Evolutionary conservation across 2,797 vertebrate species (phyloP).

Genomic region (Numenius phaeopus): DNA sequence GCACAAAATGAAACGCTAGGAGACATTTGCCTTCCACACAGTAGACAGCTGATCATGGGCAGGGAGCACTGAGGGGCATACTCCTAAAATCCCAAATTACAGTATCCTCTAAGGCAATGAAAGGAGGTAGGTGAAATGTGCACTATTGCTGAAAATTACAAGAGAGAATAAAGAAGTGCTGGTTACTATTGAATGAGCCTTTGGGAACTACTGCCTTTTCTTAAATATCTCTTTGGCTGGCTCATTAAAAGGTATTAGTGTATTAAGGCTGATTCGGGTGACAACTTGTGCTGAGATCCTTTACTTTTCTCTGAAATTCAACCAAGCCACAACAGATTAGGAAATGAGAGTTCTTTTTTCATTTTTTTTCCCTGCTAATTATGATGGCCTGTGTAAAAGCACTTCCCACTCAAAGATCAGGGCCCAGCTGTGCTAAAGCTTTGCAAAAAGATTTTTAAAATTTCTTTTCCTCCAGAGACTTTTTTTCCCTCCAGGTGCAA

Average conservation of each 20-base stretch:
- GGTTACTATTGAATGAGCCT: background rate
- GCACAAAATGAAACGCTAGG: background rate
- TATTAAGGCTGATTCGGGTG: background rate
- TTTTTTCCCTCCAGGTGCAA: background rate
- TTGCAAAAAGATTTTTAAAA: background rate
- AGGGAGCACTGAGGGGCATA: rapidly evolving
- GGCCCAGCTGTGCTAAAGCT: background rate
- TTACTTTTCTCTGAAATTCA: background rate
- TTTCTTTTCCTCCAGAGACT: background rate
- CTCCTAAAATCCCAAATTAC: background rate
- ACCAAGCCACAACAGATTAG: background rate
- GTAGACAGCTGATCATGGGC: background rate
- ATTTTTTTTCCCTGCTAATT: background rate
- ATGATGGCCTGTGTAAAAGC: background rate
- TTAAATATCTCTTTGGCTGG: background rate
- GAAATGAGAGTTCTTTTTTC: background rate
- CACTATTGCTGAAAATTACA: background rate
- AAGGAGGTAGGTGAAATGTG: background rate
- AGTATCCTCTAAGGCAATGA: background rate
- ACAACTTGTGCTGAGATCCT: background rate
- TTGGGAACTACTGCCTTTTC: background rate
- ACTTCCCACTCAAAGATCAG: background rate
- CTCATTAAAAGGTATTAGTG: background rate
- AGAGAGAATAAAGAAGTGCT: background rate
- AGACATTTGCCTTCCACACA: background rate